These are phyloP conservation scores for Drosophila stalkeri DNA, from an alignment of 2,888 invertebrate species.

Conservation along the genomic window DNA sequence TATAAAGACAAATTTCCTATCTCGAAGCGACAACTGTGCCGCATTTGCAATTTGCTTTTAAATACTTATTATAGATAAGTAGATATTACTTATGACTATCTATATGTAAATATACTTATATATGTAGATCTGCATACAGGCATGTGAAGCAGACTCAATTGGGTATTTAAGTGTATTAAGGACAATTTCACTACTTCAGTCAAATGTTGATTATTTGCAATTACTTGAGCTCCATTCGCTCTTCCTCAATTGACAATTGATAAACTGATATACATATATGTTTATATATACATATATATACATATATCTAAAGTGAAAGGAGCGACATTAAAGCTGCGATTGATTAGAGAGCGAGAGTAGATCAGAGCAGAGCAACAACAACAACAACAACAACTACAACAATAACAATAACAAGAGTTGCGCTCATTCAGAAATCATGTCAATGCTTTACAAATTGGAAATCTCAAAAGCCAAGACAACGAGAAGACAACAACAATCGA, in stretches of 20 bases:
- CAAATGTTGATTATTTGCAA: slow-evolving; percentile 52
- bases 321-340: slow-evolving; percentile 53
- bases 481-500: slow-evolving; percentile 31
- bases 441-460: slow-evolving; percentile 65
- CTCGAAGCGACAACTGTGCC: not conserved
- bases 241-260: slow-evolving; percentile 71
- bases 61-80: not conserved
- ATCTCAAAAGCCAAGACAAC: slow-evolving; percentile 36
- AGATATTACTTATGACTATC: slow-evolving; percentile 7
- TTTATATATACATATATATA: not conserved
- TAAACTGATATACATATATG: slow-evolving; percentile 31
- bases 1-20: not conserved
- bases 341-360: slow-evolving; percentile 55
- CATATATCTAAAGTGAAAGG: slow-evolving; percentile 70
- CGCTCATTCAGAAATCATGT: slow-evolving; percentile 58
- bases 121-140: not conserved
- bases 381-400: slow-evolving; percentile 4
- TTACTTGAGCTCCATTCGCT: slow-evolving; percentile 64
- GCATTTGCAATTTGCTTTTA: slow-evolving; percentile 1
- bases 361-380: slow-evolving; percentile 21
- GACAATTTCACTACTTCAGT: slow-evolving; percentile 77
- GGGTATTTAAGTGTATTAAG: slow-evolving; percentile 51
- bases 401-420: slow-evolving; percentile 12
- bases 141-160: not conserved
- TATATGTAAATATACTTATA: not conserved